A percentile compares a stretch with the other conserved stretches of the same genome.
These are phyloP conservation scores for Heteronetta atricapilla DNA, from an alignment of 2,113 vertebrate species.

Conservation along the genomic window DNA sequence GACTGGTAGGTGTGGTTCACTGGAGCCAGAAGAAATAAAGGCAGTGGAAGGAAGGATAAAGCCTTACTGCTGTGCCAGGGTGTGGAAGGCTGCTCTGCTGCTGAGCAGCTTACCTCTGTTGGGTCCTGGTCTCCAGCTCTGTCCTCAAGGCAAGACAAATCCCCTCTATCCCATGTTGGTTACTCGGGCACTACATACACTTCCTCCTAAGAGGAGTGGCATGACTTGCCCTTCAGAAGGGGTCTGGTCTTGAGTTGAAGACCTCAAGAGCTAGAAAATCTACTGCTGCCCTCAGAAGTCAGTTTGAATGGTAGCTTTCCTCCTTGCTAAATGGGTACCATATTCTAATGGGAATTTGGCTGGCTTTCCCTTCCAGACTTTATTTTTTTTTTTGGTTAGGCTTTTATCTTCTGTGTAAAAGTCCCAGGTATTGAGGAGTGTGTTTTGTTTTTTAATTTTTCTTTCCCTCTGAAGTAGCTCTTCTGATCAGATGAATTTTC, in stretches of 20 bases:
- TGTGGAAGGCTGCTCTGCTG: background rate
- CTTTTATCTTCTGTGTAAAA: background rate
- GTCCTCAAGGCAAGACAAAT: background rate
- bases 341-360: background rate
- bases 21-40: background rate
- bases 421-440: background rate
- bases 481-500: background rate
- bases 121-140: background rate
- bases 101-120: background rate
- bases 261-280: constrained; percentile 38
- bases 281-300: background rate
- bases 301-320: constrained; percentile 46
- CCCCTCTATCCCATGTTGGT: background rate
- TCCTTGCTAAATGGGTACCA: constrained; percentile 23
- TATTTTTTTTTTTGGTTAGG: background rate
- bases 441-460: background rate
- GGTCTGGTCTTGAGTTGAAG: constrained; percentile 56
- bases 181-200: background rate
- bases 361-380: background rate
- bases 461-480: background rate
- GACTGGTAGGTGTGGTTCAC: background rate
- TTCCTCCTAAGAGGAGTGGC: background rate
- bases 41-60: background rate
- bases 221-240: background rate
- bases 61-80: too few relatives aligned